Evolutionary conservation across 2,888 invertebrate genomes (phyloP), one percentile per base, ranked within the genome.

Genomic region (Micoletzkya japonica): DNA sequence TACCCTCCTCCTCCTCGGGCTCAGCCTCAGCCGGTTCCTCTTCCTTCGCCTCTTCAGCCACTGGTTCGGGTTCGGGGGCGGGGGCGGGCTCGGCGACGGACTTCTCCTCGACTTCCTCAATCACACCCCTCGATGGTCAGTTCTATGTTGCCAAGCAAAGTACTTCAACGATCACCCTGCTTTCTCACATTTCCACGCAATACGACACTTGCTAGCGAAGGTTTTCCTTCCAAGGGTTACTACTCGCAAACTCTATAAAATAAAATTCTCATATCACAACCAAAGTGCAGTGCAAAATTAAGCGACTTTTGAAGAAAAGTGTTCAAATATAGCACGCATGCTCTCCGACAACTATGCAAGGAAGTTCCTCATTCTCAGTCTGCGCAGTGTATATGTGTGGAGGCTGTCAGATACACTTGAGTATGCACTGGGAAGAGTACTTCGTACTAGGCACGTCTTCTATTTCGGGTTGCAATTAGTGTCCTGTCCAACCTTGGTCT

Each of bases 221-320:
- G n/a, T n/a, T n/a, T n/a, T 26, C 54, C 75, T 26, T 76, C 76
- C 59, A 77, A 73, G 44, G 73, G 75, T 30, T 73, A 73, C 68
- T 72, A 73, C 73, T 76, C 78, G 75, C 74, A 76, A 30, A 74
- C 74, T 49, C 39, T 54, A 52, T 52, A 7, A 3, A 61, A 61
- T 17, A 0, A 57, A 7, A n/a, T n/a, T 0, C 32, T 1, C 2
- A 26, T 39, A 39, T 2, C 17, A 39, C 14, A 10, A 44, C 20
- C 20, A 10, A 44, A 44, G 10, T 10, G 20, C 14, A 44, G 14
- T 44, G 10, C 10, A 44, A 44, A 44, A 44, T 14, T 10, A 44
- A 44, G 20, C 14, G 44, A 54, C 6, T 54, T n/a, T 14, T 7
- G 54, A 24, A 24, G 26, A 24, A 10, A 14, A 54, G n/a, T 20